phyloP scores from a whole-genome alignment of 2,113 vertebrate species.

The Phylloscopus trochiloides region DNA sequence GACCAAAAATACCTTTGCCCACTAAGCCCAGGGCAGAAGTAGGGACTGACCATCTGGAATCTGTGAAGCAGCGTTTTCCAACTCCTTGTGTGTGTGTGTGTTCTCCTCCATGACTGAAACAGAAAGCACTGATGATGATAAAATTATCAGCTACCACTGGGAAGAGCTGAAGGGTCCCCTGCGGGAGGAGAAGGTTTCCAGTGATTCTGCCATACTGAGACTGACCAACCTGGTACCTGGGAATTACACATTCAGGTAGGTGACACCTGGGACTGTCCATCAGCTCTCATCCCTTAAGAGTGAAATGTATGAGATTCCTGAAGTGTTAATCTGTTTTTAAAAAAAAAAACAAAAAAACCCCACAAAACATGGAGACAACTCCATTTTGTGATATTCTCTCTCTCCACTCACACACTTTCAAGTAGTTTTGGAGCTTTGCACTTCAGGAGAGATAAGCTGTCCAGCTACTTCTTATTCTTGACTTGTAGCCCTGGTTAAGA shows the following conservation, averaged over 20 bases:
- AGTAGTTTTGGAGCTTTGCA: neutral
- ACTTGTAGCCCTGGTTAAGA: neutral
- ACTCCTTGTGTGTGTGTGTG: neutral
- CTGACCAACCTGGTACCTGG: conserved; percentile 91
- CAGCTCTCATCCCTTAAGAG: neutral
- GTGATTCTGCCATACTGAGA: conserved; percentile 83
- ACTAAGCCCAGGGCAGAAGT: neutral
- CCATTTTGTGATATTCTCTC: neutral
- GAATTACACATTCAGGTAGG: conserved; percentile 95
- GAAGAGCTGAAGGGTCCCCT: conserved; percentile 95
- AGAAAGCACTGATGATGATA: conserved; percentile 97
- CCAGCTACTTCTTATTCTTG: neutral
- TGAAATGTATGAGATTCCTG: neutral
- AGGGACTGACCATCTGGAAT: neutral
- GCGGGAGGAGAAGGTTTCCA: conserved; percentile 91
- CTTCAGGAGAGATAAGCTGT: neutral
- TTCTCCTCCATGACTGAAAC: neutral
- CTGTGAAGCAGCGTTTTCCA: neutral
- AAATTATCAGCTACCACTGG: conserved; percentile 91
- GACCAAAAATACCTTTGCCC: neutral
- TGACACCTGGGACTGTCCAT: neutral
- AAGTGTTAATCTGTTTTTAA: neutral
- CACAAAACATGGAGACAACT: neutral
- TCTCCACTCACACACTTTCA: neutral
- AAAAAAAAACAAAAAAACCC: fast-evolving